Evolutionary conservation across 1,140 invertebrate genomes (phyloP).

Genomic region (Arctopsyche grandis): DNA sequence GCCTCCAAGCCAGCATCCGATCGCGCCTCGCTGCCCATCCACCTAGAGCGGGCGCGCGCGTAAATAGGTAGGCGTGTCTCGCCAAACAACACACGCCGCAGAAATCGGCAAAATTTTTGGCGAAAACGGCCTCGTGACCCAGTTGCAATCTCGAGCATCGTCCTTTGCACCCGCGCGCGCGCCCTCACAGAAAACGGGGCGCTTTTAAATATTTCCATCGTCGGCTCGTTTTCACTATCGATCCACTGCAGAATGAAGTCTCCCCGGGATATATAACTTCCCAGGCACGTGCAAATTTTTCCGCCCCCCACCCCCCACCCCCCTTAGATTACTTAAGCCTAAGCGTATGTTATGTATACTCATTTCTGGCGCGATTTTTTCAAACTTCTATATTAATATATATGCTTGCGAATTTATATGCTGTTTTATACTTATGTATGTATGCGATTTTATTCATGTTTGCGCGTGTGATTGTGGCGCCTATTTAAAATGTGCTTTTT

Average conservation of each 20-base stretch:
- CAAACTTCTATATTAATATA: background rate
- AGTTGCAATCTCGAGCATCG: background rate
- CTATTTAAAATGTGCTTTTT: background rate
- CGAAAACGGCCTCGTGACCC: background rate
- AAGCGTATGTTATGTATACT: background rate
- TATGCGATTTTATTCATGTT: background rate
- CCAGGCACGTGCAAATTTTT: background rate
- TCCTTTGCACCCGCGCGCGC: background rate
- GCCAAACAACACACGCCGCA: background rate
- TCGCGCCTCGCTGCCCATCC: background rate
- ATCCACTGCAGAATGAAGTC: slow-evolving; percentile 3
- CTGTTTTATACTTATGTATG: background rate
- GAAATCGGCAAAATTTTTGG: background rate
- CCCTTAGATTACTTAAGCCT: too few species aligned
- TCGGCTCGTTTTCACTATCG: slow-evolving; percentile 11
- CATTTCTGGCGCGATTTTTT: background rate
- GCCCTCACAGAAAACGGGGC: background rate
- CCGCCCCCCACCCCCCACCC: background rate
- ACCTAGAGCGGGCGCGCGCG: background rate
- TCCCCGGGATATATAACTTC: background rate
- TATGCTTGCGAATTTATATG: slow-evolving; percentile 15
- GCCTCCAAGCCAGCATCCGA: background rate
- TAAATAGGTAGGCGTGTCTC: background rate
- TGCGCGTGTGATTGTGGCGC: background rate
- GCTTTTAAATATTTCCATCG: background rate